Evolutionary conservation across 2,888 invertebrate genomes (phyloP), one percentile per base, ranked within the genome.

Genomic region (Cyclophora punctaria): DNA sequence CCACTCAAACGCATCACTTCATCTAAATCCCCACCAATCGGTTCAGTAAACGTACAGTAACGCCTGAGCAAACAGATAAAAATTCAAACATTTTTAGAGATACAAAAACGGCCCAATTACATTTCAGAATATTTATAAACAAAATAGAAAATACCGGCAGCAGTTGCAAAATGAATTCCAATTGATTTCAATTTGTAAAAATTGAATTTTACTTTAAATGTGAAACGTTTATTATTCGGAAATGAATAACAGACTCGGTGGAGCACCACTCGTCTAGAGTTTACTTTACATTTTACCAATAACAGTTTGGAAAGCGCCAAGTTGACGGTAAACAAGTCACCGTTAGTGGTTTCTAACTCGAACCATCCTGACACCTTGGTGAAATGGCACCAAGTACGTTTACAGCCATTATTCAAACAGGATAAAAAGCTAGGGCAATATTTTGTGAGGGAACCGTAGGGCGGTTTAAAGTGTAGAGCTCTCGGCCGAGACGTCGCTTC

Each of bases 401-500:
- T 83, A 83, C 83, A 80, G 78, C 79, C 82, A 86, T 87, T 85
- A 87, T 87, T 87, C 87, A 86, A 88, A 87, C 86, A 85, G 79
- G 83, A 84, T 87, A 86, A 87, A 87, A 87, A 87, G 84, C 83
- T 78, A 69, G 74, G 83, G 82, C 83, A 85, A 88, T 87, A 88
- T 88, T 88, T 88, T 86, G 78, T 73, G 75, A 83, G 83, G 83
- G 79, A 83, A 73, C 80, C 71, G 83, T 80, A 78, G 79, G 77
- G 78, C 81, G 87, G 82, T 85, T 87, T 85, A 85, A 84, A 87
- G 86, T 85, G 87, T 82, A 80, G 82, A 82, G 83, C 85, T 78
- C 83, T 85, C 72, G 75, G 75, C 72, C 44, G 6, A 34, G 73
- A 69, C 75, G 80, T 73, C 78, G 80, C 78, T 86, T 87, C 85